These are phyloP conservation scores for Melanotaenia maccullochi DNA, from an alignment of 2,797 vertebrate species.

Conservation along the genomic window DNA sequence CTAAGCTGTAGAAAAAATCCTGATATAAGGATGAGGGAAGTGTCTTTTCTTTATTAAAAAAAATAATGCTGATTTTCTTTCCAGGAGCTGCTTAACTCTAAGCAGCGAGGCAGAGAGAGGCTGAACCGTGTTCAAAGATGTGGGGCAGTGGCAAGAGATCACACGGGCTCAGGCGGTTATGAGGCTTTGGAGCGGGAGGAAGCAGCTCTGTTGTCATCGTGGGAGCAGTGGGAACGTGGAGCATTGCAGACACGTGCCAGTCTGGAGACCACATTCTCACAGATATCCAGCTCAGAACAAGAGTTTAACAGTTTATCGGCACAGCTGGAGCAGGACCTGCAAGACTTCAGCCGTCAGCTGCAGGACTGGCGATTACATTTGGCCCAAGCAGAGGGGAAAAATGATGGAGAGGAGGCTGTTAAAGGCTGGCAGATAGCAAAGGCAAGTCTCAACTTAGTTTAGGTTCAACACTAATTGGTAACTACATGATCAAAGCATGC, in stretches of 20 bases:
- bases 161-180: slow-evolving; percentile 88
- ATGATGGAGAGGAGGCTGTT: slow-evolving; percentile 86
- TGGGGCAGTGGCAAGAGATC: slow-evolving; percentile 84
- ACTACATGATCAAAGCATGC: background rate
- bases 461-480: background rate
- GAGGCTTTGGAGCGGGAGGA: slow-evolving; percentile 90
- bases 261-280: slow-evolving; percentile 87
- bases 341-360: slow-evolving; percentile 81
- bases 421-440: slow-evolving; percentile 91
- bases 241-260: slow-evolving; percentile 82
- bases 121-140: slow-evolving; percentile 88
- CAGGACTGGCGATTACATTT: slow-evolving; percentile 82
- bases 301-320: slow-evolving; percentile 86
- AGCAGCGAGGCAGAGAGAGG: slow-evolving; percentile 88
- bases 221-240: slow-evolving; percentile 93
- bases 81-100: slow-evolving; percentile 94
- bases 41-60: background rate
- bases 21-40: background rate
- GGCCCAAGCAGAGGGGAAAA: slow-evolving; percentile 80
- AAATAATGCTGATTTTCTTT: slow-evolving; percentile 18
- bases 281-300: slow-evolving; percentile 91
- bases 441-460: slow-evolving; percentile 72
- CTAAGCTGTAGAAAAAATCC: background rate
- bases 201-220: slow-evolving; percentile 86
- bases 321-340: slow-evolving; percentile 87